Conservation (phyloP, 2,797 vertebrate species). For the Eleutherodactylus coqui region DNA sequence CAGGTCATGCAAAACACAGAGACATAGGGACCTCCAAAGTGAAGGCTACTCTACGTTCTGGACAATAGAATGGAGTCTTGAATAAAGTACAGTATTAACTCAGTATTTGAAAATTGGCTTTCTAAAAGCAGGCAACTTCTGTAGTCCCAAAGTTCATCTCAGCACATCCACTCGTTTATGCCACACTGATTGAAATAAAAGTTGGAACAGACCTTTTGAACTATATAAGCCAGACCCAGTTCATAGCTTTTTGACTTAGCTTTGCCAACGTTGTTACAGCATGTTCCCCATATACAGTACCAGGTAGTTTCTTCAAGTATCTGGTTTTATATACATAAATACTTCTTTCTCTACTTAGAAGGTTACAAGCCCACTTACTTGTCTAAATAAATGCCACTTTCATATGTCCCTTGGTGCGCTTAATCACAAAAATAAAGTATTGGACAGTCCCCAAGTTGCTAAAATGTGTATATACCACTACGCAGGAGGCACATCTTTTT, state of each 20-base stretch:
- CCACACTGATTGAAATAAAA: slow-evolving; percentile 9
- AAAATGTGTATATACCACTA: slow-evolving; percentile 55
- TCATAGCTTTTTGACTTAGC: slow-evolving; percentile 14
- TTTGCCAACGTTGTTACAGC: slow-evolving; percentile 46
- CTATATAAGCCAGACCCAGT: slow-evolving; percentile 27
- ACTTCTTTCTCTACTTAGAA: slow-evolving; percentile 55
- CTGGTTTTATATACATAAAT: slow-evolving; percentile 61
- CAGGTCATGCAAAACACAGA: no score
- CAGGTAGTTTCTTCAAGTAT: slow-evolving; percentile 45
- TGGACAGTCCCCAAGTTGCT: slow-evolving; percentile 59
- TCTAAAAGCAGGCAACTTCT: neutral
- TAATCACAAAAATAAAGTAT: slow-evolving; percentile 58
- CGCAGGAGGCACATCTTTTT: slow-evolving; percentile 55
- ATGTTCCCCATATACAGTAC: slow-evolving; percentile 43
- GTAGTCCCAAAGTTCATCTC: neutral
- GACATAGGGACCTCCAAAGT: no score
- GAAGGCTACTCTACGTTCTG: no score
- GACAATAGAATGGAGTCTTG: no score
- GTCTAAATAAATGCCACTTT: slow-evolving; percentile 62
- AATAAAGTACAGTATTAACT: no score
- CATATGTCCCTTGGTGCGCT: slow-evolving; percentile 58
- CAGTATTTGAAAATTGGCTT: neutral
- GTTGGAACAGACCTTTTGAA: slow-evolving; percentile 28
- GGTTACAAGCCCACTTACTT: slow-evolving; percentile 61
- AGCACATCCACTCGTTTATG: slow-evolving; percentile 8